Evolutionary conservation across 2,888 invertebrate genomes (phyloP), one percentile per base, ranked within the genome.

Genomic region (Leptopterna dolabrata): DNA sequence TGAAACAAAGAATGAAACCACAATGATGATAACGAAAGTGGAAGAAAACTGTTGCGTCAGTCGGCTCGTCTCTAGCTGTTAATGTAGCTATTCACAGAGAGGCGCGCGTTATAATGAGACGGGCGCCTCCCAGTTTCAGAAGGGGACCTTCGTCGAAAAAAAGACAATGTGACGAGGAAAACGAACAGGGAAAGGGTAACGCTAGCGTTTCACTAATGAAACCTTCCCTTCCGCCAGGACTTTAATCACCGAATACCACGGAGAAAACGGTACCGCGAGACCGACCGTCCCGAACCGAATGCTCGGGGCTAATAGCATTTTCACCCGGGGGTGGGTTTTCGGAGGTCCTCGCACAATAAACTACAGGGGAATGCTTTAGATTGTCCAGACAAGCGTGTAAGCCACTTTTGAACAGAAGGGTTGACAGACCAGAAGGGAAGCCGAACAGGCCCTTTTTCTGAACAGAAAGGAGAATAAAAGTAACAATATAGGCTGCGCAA

Each of bases 61-160:
- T 63, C 63, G 36, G 36, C 71, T 45, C 80, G 47, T 27, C 45
- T 45, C 78, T 47, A 78, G 81, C 36, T 81, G 83, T 83, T 83
- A 83, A 85, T 85, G 85, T 43, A 63, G 85, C 85, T 85, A 85
- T 85, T 85, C 85, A 85, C 29, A 29, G 27, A 63, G 30, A 47
- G 47, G 85, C 85, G 73, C 85, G 73, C 47, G 51, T 30, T 71
- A 85, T 85, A 85, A 85, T 85, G 85, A 85, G 85, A 76, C 83
- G 85, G 76, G 84, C 70, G 84, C 76, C 85, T 85, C 55, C 85
- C 73, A 85, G 73, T 85, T 85, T 85, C 55, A n/a, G 84, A 55
- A 7, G 70, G 70, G 63, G 27, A 36, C 78, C 41, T 55, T 55
- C 81, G 29, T 16, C 41, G 24, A 36, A 83, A 83, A 83, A 63